phyloP scores from a whole-genome alignment of 1,140 invertebrate species.

The Pseudomyrmex pallidus region DNA sequence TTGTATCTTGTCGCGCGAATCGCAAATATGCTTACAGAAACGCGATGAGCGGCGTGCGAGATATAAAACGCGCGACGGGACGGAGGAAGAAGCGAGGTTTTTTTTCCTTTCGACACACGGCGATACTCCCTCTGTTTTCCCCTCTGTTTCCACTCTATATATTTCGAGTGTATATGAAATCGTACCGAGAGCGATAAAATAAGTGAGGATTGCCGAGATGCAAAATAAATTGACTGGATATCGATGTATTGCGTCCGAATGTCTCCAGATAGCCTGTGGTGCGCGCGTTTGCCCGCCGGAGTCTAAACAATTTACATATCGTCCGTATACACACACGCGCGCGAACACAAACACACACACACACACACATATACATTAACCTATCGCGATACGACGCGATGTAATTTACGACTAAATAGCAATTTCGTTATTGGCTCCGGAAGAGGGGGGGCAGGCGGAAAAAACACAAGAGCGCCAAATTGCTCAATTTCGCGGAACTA shows the following conservation, averaged over 20 bases:
- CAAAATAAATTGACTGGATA: constrained; percentile 67
- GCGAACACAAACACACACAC: no score
- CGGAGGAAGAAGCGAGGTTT: neutral
- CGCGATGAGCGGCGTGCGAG: neutral
- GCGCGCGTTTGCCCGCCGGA: constrained; percentile 12
- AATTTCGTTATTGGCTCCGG: constrained; percentile 3
- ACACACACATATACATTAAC: constrained; percentile 24
- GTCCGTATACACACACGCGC: neutral
- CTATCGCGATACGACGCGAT: constrained; percentile 19
- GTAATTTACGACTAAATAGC: constrained; percentile 42
- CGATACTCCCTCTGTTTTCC: no score
- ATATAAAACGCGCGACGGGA: neutral
- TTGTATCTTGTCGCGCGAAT: constrained; percentile 47
- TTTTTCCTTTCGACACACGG: neutral
- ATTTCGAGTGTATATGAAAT: constrained; percentile 38
- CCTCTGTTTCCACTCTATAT: no score
- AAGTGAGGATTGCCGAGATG: constrained; percentile 28
- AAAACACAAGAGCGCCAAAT: constrained; percentile 29
- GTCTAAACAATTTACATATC: constrained; percentile 49
- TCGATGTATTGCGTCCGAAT: constrained; percentile 11
- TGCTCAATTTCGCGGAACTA: constrained; percentile 36
- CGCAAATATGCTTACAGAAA: no score
- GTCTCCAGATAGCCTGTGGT: constrained; percentile 12
- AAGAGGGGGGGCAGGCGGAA: neutral
- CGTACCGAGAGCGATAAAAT: constrained; percentile 56